Conservation (phyloP, 1,140 invertebrate species). For the Drosophila orena region DNA sequence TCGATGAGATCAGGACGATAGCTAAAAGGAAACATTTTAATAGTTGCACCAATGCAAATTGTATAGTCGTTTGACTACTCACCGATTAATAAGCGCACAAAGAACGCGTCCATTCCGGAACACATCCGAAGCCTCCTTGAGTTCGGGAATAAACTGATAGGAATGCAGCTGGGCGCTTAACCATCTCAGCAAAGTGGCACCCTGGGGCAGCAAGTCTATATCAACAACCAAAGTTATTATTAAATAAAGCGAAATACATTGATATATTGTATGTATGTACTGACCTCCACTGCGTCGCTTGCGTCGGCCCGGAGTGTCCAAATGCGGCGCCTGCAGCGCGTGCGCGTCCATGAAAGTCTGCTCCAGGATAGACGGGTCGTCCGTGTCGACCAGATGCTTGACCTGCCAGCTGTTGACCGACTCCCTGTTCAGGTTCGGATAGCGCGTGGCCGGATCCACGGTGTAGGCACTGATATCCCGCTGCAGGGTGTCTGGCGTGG, state of each 20-base stretch:
- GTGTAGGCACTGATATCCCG: slow-evolving; percentile 95
- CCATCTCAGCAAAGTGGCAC: slow-evolving; percentile 72
- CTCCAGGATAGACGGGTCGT: slow-evolving; percentile 87
- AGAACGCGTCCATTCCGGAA: slow-evolving; percentile 81
- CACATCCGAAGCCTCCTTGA: slow-evolving; percentile 81
- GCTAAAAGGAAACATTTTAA: slow-evolving; percentile 85
- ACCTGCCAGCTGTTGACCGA: slow-evolving; percentile 87
- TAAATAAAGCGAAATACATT: not conserved
- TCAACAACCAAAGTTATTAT: not conserved
- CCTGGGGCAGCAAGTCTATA: slow-evolving; percentile 68
- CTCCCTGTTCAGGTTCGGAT: slow-evolving; percentile 88
- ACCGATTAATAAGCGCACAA: slow-evolving; percentile 82
- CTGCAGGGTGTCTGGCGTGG: slow-evolving; percentile 97
- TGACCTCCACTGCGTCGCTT: slow-evolving; percentile 81
- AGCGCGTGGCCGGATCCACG: slow-evolving; percentile 94
- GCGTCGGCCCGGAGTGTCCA: slow-evolving; percentile 69
- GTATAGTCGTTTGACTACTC: not conserved
- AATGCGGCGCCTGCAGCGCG: slow-evolving; percentile 58
- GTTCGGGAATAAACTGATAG: slow-evolving; percentile 65
- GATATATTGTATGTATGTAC: not conserved
- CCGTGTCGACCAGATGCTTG: slow-evolving; percentile 87
- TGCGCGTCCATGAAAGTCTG: slow-evolving; percentile 85
- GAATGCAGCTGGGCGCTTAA: slow-evolving; percentile 72
- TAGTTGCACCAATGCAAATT: not conserved
- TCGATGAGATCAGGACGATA: slow-evolving; percentile 96